These are phyloP conservation scores for Echinarachnius parma DNA, from an alignment of 53 echinoderm and acorn worm species.

Conservation along the genomic window DNA sequence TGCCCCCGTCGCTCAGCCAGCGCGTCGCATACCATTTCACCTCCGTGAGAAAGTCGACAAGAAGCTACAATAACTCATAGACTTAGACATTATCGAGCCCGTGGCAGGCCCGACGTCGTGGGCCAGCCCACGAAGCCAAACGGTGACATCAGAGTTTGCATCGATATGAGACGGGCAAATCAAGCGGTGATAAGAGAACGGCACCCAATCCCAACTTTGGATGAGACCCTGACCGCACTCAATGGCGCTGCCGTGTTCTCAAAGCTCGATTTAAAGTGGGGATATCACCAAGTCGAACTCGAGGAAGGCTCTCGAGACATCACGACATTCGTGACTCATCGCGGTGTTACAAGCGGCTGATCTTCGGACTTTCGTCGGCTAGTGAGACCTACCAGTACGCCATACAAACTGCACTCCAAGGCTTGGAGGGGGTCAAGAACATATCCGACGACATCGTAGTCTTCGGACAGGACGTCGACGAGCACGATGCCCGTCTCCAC, in stretches of 20 bases:
- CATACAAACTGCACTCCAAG: constrained; percentile 38
- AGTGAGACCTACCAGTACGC: constrained; percentile 46
- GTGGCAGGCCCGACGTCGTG: constrained; percentile 3
- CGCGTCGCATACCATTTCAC: constrained; percentile 31
- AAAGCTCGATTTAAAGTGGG: constrained; percentile 56
- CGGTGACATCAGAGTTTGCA: constrained; percentile 47
- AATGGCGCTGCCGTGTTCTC: constrained; percentile 46
- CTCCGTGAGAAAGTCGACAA: constrained; percentile 20
- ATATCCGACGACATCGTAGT: constrained; percentile 68
- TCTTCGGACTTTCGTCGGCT: constrained; percentile 42
- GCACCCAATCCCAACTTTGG: constrained; percentile 57
- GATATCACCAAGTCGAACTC: constrained; percentile 50
- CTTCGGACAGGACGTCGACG: background rate
- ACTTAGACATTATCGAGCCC: constrained; percentile 10
- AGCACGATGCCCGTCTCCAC: constrained; percentile 4
- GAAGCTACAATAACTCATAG: constrained; percentile 10
- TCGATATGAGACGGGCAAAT: constrained; percentile 58
- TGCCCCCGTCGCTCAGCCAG: constrained; percentile 26
- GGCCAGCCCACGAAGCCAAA: constrained; percentile 39
- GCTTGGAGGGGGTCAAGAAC: constrained; percentile 45
- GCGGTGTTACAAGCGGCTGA: constrained; percentile 48
- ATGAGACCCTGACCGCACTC: constrained; percentile 43
- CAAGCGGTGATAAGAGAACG: constrained; percentile 52
- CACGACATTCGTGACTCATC: constrained; percentile 53
- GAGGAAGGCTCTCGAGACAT: constrained; percentile 42